Base-by-base conservation (phyloP, 1,140 invertebrate genomes). In the Campoletis sonorensis region DNA sequence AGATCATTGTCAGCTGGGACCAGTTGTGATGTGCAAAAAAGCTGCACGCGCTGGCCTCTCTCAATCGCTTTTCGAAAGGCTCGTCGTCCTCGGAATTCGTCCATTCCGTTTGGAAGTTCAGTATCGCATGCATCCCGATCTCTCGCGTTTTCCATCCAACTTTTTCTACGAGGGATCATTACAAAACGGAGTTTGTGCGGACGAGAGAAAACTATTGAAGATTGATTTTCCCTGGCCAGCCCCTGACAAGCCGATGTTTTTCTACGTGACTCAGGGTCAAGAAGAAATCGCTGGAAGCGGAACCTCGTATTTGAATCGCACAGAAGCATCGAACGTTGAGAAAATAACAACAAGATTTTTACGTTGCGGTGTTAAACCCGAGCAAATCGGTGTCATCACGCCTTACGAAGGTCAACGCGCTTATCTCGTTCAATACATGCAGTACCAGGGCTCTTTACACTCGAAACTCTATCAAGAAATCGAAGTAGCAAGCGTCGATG, bases 11-110 rank as follows among this genome's bases (percentile, higher is more conserved):
- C 99, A 99, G 92, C 93, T 99, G 33, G 98, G 98, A 0, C 98
- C 98, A 0, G 98, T 99, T 0, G 98, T 99, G 0, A 99, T 99
- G 98, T 99, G 98, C 92, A 99, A 99, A 90, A 99, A 99, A 90
- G 98, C 99, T 0, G 98, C 98, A 0, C 94, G 97, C 76, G 98
- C 99, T 30, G 99, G 99, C 0, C 94, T 99, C 1, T 98, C 98
- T 0, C 98, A 99, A 90, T 99, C 98, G 18, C 93, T 99, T 8
- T 99, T 99, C 92, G 99, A 99, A 90, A 93, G 99, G 18, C 93
- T 99, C 0, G 99, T 99, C 0, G 97, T 99, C 0, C 93, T 99
- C 4, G 98, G 98, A 13, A 99, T 99, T 82, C 93, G 98, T 64
- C 98, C 98, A 0, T 98, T 99, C 90, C 94, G 98, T 1, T 92